phyloP scores from a whole-genome alignment of 2,113 vertebrate genomes.

The Bothrops jararaca region DNA sequence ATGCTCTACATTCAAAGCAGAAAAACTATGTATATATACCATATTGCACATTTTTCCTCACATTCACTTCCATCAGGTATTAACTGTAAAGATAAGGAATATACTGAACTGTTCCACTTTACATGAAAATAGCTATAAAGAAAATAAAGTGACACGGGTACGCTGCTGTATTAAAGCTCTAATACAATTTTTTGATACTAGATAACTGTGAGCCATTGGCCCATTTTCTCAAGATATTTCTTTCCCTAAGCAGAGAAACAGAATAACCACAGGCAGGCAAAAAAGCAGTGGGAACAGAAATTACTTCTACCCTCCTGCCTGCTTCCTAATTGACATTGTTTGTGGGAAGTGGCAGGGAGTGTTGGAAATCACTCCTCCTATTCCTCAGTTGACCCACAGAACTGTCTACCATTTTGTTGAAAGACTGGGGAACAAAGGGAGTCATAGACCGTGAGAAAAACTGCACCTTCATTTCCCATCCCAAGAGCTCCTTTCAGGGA shows the following conservation, averaged over 20 bases:
- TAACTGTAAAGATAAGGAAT: neutral
- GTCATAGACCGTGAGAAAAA: neutral
- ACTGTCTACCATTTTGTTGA: neutral
- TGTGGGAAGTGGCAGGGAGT: neutral
- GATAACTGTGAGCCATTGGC: neutral
- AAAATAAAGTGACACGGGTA: neutral
- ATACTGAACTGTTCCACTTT: neutral
- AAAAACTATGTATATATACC: too few relatives aligned
- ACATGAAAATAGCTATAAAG: neutral
- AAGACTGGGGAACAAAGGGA: neutral
- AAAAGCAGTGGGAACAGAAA: neutral
- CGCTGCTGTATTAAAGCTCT: neutral
- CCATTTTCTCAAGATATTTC: neutral
- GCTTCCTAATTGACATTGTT: neutral
- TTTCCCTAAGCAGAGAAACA: neutral
- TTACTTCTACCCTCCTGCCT: neutral
- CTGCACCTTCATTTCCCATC: neutral
- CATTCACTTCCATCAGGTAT: neutral
- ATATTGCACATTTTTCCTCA: neutral
- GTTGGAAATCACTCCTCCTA: neutral
- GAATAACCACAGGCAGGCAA: neutral
- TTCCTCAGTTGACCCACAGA: neutral
- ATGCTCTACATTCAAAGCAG: neutral
- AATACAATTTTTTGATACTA: neutral
- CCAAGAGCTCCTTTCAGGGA: neutral